These are phyloP conservation scores for Falco novaeseelandiae DNA, from an alignment of 2,797 vertebrate genomes.

Conservation along the genomic window DNA sequence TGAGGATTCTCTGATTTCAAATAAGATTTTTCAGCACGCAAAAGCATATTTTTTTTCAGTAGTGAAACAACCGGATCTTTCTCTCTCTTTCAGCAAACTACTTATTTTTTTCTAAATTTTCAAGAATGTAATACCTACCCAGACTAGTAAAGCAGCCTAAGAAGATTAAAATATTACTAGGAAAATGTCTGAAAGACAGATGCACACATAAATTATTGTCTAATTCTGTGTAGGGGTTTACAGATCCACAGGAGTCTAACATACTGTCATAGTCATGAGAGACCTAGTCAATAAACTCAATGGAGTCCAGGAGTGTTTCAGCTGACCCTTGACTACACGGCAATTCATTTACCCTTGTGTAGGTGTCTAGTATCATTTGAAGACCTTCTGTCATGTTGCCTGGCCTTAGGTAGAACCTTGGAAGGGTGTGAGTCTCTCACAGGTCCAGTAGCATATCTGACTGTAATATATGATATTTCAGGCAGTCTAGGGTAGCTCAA, in stretches of 20 bases:
- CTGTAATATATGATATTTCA: neutral
- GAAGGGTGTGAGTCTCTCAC: neutral
- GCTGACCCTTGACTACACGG: neutral
- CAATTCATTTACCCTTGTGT: neutral
- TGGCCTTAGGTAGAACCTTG: neutral
- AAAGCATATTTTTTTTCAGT: neutral
- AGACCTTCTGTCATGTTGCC: neutral
- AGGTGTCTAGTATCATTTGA: neutral
- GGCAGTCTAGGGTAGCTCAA: neutral
- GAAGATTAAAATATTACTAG: neutral
- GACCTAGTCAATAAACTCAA: neutral
- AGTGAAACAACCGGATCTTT: neutral
- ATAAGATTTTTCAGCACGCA: neutral
- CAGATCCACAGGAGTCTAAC: neutral
- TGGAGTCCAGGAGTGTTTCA: neutral
- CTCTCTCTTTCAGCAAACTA: neutral
- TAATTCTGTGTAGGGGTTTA: neutral
- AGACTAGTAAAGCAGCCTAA: neutral
- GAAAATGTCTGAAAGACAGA: neutral
- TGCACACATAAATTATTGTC: neutral
- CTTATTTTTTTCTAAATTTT: neutral
- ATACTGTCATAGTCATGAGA: neutral
- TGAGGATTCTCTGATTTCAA: neutral
- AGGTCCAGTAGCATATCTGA: neutral
- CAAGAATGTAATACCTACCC: neutral